A percentile compares a stretch with the other conserved stretches of the same genome.
Evolutionary conservation across 2,113 vertebrate genomes (phyloP).

Genomic region (Egretta garzetta): DNA sequence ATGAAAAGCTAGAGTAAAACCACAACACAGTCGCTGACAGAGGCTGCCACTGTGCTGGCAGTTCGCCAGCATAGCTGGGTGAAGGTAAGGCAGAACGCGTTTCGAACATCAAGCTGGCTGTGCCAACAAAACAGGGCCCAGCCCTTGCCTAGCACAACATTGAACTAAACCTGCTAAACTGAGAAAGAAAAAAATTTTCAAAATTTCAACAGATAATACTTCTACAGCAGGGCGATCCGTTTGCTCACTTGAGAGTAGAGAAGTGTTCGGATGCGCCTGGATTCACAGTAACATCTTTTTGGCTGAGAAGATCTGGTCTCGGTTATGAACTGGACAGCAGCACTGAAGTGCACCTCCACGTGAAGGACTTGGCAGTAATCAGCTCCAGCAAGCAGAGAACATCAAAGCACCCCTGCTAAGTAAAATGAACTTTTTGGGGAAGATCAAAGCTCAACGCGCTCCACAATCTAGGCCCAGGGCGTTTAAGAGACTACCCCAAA

Average conservation of each 20-base stretch:
- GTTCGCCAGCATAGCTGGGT: not conserved
- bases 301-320: not conserved
- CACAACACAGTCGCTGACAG: not conserved
- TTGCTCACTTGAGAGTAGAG: not conserved
- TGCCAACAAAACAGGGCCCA: not conserved
- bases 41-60: not conserved
- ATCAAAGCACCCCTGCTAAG: slow-evolving; percentile 15
- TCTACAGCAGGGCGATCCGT: not conserved
- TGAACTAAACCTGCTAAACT: not conserved
- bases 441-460: not conserved
- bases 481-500: not conserved
- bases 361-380: not conserved
- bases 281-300: not conserved
- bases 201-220: not conserved
- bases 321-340: not conserved
- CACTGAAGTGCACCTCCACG: not conserved
- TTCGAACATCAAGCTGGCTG: not conserved
- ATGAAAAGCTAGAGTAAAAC: not conserved
- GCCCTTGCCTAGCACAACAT: not conserved
- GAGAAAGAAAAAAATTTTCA: not conserved
- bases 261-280: not conserved
- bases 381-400: not conserved
- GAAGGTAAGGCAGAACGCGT: not conserved
- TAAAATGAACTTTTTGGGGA: not conserved
- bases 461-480: not conserved